These are phyloP conservation scores for Petrosia ficiformis DNA, from an alignment of 37 sponge, comb jelly and placozoan species.

Conservation along the genomic window DNA sequence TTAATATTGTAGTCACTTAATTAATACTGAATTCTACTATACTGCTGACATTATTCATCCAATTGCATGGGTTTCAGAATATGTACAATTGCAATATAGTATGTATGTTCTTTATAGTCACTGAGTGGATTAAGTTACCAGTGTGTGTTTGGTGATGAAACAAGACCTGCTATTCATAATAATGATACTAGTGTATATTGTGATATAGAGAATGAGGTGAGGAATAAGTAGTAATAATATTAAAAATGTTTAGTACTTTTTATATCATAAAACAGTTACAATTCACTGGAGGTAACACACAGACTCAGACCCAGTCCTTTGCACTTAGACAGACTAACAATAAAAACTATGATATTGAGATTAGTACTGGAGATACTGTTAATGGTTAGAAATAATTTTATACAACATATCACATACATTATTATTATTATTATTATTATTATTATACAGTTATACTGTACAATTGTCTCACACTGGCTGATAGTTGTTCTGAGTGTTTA, in stretches of 20 bases:
- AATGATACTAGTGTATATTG: not conserved
- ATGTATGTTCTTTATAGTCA: not conserved
- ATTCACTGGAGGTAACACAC: not conserved
- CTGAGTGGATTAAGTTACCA: not conserved
- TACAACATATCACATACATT: no score
- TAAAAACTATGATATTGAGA: not conserved
- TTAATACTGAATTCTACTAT: no score
- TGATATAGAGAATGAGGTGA: not conserved
- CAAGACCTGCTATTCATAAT: not conserved
- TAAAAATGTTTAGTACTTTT: not conserved
- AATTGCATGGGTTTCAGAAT: no score
- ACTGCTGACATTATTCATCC: no score
- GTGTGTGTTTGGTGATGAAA: not conserved
- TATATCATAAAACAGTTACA: not conserved
- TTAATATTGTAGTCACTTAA: no score
- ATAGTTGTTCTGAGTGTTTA: constrained; percentile 47
- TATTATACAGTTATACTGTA: constrained; percentile 42
- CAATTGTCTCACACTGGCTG: constrained; percentile 16
- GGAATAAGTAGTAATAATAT: not conserved
- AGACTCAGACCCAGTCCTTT: not conserved
- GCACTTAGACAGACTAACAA: not conserved
- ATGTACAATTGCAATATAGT: no score
- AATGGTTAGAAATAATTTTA: not conserved
- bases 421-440: no score
- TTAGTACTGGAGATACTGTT: not conserved